A percentile compares a stretch with the other conserved stretches of the same genome.
These are phyloP conservation scores for Lycocerus yunnanus DNA, from an alignment of 2,888 invertebrate genomes.

Conservation along the genomic window DNA sequence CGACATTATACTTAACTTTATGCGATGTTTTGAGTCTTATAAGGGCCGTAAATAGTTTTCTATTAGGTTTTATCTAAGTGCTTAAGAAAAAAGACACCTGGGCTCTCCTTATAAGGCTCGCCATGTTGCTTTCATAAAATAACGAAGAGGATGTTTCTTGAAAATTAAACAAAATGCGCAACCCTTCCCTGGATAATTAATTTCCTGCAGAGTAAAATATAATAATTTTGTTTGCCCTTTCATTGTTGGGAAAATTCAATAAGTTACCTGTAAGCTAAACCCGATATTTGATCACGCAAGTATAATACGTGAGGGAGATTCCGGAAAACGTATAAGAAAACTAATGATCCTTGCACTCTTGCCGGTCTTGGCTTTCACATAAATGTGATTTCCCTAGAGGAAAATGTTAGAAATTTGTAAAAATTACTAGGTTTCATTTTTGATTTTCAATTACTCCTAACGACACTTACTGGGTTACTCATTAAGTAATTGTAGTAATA, in stretches of 20 bases:
- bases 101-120: neutral
- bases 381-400: slow-evolving; percentile 30
- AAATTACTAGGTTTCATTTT: neutral
- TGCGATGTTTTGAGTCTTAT: slow-evolving; percentile 8
- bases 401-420: slow-evolving; percentile 18
- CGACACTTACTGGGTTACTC: no score
- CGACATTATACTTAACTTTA: slow-evolving; percentile 22
- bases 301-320: slow-evolving; percentile 5
- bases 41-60: slow-evolving; percentile 12
- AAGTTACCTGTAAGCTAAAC: slow-evolving; percentile 17
- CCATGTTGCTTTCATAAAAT: neutral
- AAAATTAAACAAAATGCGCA: neutral
- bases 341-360: slow-evolving; percentile 34
- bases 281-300: slow-evolving; percentile 21
- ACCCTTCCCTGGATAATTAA: neutral
- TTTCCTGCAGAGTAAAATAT: neutral
- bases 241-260: slow-evolving; percentile 8
- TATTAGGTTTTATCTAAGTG: slow-evolving; percentile 17
- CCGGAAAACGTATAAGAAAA: slow-evolving; percentile 14
- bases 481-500: neutral
- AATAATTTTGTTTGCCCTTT: neutral
- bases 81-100: slow-evolving; percentile 22
- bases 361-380: slow-evolving; percentile 22
- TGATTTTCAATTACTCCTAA: neutral
- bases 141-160: neutral